These are phyloP conservation scores for Dynastes maya DNA, from an alignment of 2,888 invertebrate genomes.

Conservation along the genomic window DNA sequence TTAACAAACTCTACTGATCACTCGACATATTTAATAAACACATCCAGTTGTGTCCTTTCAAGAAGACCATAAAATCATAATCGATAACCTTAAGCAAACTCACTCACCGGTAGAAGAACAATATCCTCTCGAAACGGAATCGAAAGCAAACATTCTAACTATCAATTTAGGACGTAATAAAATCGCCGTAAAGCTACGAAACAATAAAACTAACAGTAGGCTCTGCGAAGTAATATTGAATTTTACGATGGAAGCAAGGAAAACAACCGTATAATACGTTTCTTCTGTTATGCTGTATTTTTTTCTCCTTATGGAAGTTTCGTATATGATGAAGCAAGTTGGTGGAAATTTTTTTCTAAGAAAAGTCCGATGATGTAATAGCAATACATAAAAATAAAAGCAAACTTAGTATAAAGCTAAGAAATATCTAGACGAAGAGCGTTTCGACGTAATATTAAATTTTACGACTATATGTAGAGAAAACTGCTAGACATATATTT, in stretches of 20 bases:
- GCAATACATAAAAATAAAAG: no score
- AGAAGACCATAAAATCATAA: not conserved
- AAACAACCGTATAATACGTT: not conserved
- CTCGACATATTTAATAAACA: not conserved
- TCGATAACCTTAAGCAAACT: not conserved
- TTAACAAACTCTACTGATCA: no score
- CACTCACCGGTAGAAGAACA: not conserved
- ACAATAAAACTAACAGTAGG: conserved; percentile 7
- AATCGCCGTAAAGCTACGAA: conserved; percentile 10
- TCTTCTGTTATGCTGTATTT: not conserved
- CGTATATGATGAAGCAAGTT: not conserved
- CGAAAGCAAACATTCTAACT: conserved; percentile 10
- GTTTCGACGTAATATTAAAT: no score
- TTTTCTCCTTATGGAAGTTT: not conserved
- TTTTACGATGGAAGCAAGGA: conserved; percentile 7
- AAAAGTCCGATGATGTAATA: no score
- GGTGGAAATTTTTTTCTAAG: not conserved
- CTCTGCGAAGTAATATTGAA: not conserved
- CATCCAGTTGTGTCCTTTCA: not conserved
- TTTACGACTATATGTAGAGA: no score
- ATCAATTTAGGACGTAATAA: conserved; percentile 27
- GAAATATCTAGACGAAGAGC: no score
- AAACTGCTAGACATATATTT: no score
- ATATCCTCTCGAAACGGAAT: not conserved
- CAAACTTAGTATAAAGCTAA: no score